These are phyloP conservation scores for Cecidostiba fungosa DNA, from an alignment of 2,888 invertebrate species.

Conservation along the genomic window DNA sequence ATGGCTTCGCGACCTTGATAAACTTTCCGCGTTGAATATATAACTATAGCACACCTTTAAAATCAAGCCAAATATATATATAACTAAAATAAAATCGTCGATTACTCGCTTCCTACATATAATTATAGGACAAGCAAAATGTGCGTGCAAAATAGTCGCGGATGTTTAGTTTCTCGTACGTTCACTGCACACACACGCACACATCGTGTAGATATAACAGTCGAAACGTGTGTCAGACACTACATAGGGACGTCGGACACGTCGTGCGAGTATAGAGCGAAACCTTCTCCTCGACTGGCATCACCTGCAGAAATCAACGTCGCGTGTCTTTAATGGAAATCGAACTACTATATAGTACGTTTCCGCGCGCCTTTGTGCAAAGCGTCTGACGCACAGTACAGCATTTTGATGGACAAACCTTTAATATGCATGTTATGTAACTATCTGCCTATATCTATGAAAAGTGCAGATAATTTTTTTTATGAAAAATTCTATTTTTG, in stretches of 20 bases:
- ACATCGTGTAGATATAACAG: background rate
- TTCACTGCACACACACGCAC: background rate
- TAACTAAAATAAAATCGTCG: no score
- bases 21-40: background rate
- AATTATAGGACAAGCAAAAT: background rate
- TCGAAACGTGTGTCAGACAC: constrained; percentile 47
- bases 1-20: background rate
- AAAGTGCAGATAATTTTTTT: background rate
- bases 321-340: constrained; percentile 46
- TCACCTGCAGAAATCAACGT: constrained; percentile 51
- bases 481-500: no score
- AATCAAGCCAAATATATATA: no score
- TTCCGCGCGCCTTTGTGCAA: background rate
- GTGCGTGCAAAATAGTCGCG: constrained; percentile 12
- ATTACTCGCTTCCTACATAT: background rate
- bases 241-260: constrained; percentile 27
- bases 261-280: constrained; percentile 5
- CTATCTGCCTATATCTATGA: background rate
- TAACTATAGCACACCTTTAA: no score
- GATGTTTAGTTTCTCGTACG: constrained; percentile 13
- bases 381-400: background rate
- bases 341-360: background rate
- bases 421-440: background rate
- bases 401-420: constrained; percentile 24
- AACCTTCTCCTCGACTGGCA: constrained; percentile 31